Evolutionary conservation across 2,113 vertebrate species (phyloP).

Genomic region (Oophaga pumilio): DNA sequence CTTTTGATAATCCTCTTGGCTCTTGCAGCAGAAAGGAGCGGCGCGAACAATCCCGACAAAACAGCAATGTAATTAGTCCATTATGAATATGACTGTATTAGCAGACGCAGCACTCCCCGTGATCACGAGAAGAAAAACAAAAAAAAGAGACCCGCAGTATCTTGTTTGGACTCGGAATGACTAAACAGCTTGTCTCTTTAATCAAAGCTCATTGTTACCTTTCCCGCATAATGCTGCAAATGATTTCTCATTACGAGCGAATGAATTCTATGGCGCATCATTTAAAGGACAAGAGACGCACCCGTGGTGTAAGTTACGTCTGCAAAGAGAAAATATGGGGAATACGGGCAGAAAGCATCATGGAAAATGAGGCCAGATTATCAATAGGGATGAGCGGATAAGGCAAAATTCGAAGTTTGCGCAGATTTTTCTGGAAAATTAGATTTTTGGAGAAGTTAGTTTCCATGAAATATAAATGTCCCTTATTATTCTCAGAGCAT

Average conservation of each 20-base stretch:
- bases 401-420: too few relatives aligned
- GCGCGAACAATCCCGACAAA: slow-evolving; percentile 2
- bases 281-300: background rate
- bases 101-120: slow-evolving; percentile 13
- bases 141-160: background rate
- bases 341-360: background rate
- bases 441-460: too few relatives aligned
- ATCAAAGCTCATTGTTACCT: slow-evolving; percentile 52
- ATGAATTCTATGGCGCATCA: slow-evolving; percentile 45
- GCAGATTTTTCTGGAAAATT: too few relatives aligned
- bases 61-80: slow-evolving; percentile 39
- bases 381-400: background rate
- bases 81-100: slow-evolving; percentile 49
- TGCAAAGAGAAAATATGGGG: background rate
- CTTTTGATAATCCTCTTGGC: slow-evolving; percentile 33
- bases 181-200: slow-evolving; percentile 40
- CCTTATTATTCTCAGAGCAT: too few relatives aligned
- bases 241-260: slow-evolving; percentile 47
- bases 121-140: slow-evolving; percentile 1
- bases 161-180: slow-evolving; percentile 25
- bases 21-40: slow-evolving; percentile 11
- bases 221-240: slow-evolving; percentile 22
- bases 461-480: too few relatives aligned
- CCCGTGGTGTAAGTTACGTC: background rate
- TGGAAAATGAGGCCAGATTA: background rate